These are phyloP conservation scores for Tokudaia tokunoshimensis DNA, from an alignment of 2,797 vertebrate species.

Conservation along the genomic window DNA sequence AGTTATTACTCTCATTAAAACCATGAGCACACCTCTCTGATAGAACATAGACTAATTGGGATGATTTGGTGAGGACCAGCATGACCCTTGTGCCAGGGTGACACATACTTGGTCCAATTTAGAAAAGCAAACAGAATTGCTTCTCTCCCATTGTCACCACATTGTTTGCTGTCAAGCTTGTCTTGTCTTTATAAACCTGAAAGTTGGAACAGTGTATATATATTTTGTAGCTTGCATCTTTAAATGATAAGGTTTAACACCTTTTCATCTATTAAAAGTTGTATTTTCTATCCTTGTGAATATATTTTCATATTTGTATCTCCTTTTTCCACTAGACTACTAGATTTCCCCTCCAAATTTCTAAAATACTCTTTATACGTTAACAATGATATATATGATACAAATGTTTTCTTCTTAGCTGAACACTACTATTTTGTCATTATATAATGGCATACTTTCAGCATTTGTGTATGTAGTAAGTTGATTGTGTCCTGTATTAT, in stretches of 20 bases:
- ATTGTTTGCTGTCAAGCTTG: not conserved
- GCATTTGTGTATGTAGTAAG: not conserved
- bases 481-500: not conserved
- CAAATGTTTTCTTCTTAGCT: not conserved
- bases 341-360: not conserved
- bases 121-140: not conserved
- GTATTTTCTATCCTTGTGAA: conserved; percentile 37
- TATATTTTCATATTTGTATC: conserved; percentile 6
- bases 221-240: conserved; percentile 44
- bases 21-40: not conserved
- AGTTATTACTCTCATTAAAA: not conserved
- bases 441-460: not conserved
- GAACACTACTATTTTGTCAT: conserved; percentile 9
- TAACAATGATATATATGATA: conserved; percentile 11
- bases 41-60: not conserved
- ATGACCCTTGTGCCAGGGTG: not conserved
- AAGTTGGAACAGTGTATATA: conserved; percentile 25
- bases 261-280: conserved; percentile 29
- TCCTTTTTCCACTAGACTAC: not conserved
- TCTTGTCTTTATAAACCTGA: conserved; percentile 33
- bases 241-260: conserved; percentile 54
- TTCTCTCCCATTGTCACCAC: not conserved
- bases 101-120: no score
- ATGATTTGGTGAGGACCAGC: not conserved
- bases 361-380: not conserved